Conservation (phyloP, 2,113 vertebrate genomes). For the Nycticryphes semicollaris region DNA sequence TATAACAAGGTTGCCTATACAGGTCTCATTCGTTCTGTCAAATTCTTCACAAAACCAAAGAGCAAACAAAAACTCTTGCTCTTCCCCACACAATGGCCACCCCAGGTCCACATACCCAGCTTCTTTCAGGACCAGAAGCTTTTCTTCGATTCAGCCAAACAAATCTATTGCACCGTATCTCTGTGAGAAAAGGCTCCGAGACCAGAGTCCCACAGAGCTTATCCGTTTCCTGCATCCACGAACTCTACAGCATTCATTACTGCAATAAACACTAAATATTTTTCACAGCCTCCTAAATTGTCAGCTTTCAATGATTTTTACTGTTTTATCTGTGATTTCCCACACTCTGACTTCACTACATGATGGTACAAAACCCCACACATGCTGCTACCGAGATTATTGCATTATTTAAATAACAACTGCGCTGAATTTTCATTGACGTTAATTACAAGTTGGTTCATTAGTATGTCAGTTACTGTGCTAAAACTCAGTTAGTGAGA, state of each 20-base stretch:
- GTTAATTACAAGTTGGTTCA: slow-evolving; percentile 14
- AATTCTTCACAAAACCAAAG: neutral
- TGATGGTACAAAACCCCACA: neutral
- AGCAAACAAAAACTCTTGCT: neutral
- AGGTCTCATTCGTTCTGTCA: neutral
- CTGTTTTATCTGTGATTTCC: neutral
- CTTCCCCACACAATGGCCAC: neutral
- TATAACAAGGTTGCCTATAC: neutral
- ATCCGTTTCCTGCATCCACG: neutral
- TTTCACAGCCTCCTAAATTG: neutral
- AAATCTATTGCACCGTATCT: rapidly evolving
- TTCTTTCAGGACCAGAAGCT: neutral
- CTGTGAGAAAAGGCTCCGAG: neutral
- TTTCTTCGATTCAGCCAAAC: neutral
- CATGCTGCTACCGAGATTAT: neutral
- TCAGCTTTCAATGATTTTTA: neutral
- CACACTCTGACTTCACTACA: neutral
- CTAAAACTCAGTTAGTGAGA: neutral
- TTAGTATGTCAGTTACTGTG: neutral
- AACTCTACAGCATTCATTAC: neutral
- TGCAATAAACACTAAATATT: neutral
- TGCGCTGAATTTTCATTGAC: neutral
- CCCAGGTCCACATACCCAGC: neutral
- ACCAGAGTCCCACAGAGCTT: neutral
- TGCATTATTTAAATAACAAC: slow-evolving; percentile 2